Evolutionary conservation across 2,888 invertebrate genomes (phyloP).

Genomic region (Periphyllus acericola): DNA sequence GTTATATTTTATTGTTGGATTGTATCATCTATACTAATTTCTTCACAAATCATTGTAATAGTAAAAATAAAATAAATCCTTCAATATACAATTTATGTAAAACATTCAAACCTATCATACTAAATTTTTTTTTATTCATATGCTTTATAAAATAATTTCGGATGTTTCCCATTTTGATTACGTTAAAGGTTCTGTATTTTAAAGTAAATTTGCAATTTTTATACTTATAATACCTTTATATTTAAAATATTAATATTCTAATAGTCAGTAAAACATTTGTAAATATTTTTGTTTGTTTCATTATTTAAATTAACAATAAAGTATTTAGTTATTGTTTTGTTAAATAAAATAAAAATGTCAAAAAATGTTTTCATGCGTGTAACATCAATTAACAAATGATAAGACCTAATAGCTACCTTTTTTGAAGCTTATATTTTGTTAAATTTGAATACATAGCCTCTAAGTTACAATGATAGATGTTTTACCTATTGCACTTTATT

Average conservation of each 20-base stretch:
- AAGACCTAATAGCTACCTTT: neutral
- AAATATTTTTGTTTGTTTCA: slow-evolving; percentile 53
- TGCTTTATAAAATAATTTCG: neutral
- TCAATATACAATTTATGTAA: neutral
- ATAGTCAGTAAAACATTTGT: slow-evolving; percentile 56
- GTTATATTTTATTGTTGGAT: neutral
- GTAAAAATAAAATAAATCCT: neutral
- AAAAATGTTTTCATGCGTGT: slow-evolving; percentile 16
- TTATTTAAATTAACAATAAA: slow-evolving; percentile 49
- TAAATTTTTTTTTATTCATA: slow-evolving; percentile 23
- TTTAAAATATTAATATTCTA: slow-evolving; percentile 50
- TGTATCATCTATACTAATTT: neutral
- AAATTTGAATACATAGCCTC: neutral
- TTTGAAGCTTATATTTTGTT: neutral
- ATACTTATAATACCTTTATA: slow-evolving; percentile 32
- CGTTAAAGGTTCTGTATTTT: slow-evolving; percentile 37
- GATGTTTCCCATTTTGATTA: neutral
- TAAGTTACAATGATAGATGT: neutral
- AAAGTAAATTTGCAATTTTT: slow-evolving; percentile 26
- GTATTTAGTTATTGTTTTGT: slow-evolving; percentile 44
- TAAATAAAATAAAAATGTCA: slow-evolving; percentile 12
- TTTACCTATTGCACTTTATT: neutral
- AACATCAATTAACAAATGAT: neutral
- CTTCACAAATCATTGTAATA: neutral
- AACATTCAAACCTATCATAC: neutral